phyloP scores from a whole-genome alignment of 2,113 vertebrate species.

The Girardinichthys multiradiatus region DNA sequence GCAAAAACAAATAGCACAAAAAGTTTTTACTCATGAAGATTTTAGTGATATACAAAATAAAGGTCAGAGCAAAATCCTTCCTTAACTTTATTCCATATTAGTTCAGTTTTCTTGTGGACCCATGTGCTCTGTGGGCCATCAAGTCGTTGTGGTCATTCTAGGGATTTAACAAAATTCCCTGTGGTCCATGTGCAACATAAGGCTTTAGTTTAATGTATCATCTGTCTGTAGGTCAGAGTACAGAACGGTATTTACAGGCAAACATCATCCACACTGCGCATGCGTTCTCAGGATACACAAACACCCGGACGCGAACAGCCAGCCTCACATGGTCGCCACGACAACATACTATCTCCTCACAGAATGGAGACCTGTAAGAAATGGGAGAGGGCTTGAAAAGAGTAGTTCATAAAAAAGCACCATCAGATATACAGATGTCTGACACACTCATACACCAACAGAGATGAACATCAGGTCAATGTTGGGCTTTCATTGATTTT shows the following conservation, averaged over 20 bases:
- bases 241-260: constrained; percentile 96
- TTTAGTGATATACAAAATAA: constrained; percentile 11
- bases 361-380: constrained; percentile 88
- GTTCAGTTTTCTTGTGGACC: background rate
- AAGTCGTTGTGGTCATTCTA: background rate
- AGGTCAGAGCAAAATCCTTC: background rate
- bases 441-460: too few species aligned
- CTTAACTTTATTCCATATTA: background rate
- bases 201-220: background rate
- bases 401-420: background rate
- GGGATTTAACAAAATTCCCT: background rate
- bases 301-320: constrained; percentile 91
- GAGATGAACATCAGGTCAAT: too few species aligned
- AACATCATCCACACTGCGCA: constrained; percentile 99
- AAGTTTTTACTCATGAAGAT: constrained; percentile 18
- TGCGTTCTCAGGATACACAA: constrained; percentile 89
- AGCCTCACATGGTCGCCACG: constrained; percentile 94
- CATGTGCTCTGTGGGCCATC: background rate
- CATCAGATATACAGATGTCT: background rate
- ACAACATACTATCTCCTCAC: constrained; percentile 94
- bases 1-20: constrained; percentile 44
- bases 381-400: background rate
- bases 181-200: constrained; percentile 3
- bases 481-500: too few species aligned
- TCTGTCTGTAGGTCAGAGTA: constrained; percentile 80